phyloP scores from a whole-genome alignment of 2,888 invertebrate genomes.

The Drosophila quinaria region DNA sequence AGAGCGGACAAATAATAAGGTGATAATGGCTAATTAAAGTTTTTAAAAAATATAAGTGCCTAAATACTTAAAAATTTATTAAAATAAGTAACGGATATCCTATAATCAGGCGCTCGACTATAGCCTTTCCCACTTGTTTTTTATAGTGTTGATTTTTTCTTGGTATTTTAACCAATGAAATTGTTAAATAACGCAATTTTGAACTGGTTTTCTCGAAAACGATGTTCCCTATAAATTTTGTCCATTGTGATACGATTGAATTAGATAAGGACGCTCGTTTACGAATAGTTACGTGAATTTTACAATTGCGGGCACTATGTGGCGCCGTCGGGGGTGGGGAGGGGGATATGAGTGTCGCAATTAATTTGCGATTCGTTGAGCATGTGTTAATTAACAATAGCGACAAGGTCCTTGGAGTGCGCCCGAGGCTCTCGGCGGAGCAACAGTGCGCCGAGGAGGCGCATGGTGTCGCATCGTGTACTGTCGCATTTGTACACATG shows the following conservation, averaged over 20 bases:
- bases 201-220: not conserved
- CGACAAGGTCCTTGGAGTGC: slow-evolving; percentile 67
- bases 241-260: not conserved
- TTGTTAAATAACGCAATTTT: not conserved
- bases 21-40: too few species aligned
- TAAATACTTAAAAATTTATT: too few species aligned
- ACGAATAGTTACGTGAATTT: slow-evolving; percentile 15
- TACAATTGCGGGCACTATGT: slow-evolving; percentile 3
- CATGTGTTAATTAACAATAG: slow-evolving; percentile 84
- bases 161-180: too few species aligned
- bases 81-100: too few species aligned
- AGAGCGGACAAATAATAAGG: too few species aligned
- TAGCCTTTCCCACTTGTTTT: too few species aligned
- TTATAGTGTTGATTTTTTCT: too few species aligned
- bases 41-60: too few species aligned
- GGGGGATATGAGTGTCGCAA: slow-evolving; percentile 66
- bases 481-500: slow-evolving; percentile 18
- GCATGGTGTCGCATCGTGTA: slow-evolving; percentile 10
- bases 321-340: slow-evolving; percentile 32
- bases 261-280: slow-evolving; percentile 4
- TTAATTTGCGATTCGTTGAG: slow-evolving; percentile 84
- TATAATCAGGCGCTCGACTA: too few species aligned
- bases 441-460: slow-evolving; percentile 40
- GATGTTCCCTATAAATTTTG: not conserved
- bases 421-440: slow-evolving; percentile 36